A percentile compares a stretch with the other conserved stretches of the same genome.
These are phyloP conservation scores for Nycticryphes semicollaris DNA, from an alignment of 2,113 vertebrate species.

Conservation along the genomic window DNA sequence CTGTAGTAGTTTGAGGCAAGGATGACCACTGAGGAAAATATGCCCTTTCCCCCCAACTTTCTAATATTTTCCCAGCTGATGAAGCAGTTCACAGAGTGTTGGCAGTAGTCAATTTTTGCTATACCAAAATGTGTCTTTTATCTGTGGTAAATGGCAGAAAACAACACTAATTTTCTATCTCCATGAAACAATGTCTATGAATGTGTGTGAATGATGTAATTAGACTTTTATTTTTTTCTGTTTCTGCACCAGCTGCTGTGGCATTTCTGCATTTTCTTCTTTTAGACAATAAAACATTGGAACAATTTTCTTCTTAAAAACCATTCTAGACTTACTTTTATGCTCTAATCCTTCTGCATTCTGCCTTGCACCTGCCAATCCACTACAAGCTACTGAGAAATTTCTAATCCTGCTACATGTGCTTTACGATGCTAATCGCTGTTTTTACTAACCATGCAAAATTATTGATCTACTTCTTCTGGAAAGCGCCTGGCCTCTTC, in stretches of 20 bases:
- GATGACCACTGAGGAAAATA: neutral
- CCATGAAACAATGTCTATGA: neutral
- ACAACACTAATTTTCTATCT: neutral
- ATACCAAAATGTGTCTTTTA: neutral
- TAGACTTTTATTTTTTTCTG: neutral
- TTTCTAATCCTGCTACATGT: neutral
- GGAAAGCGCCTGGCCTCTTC: neutral
- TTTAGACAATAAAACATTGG: constrained; percentile 23
- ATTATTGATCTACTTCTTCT: neutral
- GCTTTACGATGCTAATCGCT: neutral
- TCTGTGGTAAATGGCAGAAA: neutral
- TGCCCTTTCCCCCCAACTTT: neutral
- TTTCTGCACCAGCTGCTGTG: constrained; percentile 24
- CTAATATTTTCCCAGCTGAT: neutral
- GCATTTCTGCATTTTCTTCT: constrained; percentile 27
- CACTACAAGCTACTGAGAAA: neutral
- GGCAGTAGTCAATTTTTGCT: neutral
- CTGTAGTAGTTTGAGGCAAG: neutral
- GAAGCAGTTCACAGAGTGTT: neutral
- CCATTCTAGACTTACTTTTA: neutral
- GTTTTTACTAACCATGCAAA: neutral
- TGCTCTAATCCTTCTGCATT: neutral
- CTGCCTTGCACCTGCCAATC: constrained; percentile 9
- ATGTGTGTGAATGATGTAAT: neutral
- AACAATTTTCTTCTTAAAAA: constrained; percentile 14